phyloP scores from a whole-genome alignment of 2,888 invertebrate species.

The Silvanus unidentatus region DNA sequence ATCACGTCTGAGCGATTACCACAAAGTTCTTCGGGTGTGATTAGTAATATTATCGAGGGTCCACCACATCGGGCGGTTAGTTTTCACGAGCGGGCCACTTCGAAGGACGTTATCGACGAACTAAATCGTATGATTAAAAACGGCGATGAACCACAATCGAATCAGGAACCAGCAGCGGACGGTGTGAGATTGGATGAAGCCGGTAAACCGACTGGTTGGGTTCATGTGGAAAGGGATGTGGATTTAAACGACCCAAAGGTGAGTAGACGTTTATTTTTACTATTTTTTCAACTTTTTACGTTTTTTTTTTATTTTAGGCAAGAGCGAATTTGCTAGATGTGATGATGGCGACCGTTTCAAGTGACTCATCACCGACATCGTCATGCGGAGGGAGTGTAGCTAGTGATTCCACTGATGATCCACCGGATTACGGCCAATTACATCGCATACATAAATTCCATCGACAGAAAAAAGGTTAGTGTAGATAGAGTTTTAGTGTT shows the following conservation, averaged over 20 bases:
- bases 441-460: slow-evolving; percentile 63
- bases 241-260: slow-evolving; percentile 77
- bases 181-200: slow-evolving; percentile 53
- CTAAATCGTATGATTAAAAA: slow-evolving; percentile 60
- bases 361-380: slow-evolving; percentile 63
- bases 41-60: slow-evolving; percentile 47
- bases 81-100: slow-evolving; percentile 68
- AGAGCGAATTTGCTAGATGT: slow-evolving; percentile 71
- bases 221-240: slow-evolving; percentile 70
- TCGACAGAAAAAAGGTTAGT: slow-evolving; percentile 69
- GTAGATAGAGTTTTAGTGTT: neutral
- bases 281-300: neutral
- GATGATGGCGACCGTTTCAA: slow-evolving; percentile 63
- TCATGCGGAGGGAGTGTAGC: slow-evolving; percentile 60
- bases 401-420: slow-evolving; percentile 56
- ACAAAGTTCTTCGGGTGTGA: slow-evolving; percentile 37
- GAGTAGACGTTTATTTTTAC: slow-evolving; percentile 17
- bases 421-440: slow-evolving; percentile 62
- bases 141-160: slow-evolving; percentile 43
- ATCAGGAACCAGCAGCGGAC: neutral
- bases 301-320: slow-evolving; percentile 49
- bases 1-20: slow-evolving; percentile 43
- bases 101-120: slow-evolving; percentile 71
- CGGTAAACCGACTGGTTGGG: slow-evolving; percentile 71
- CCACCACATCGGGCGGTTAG: slow-evolving; percentile 55